Base-by-base conservation (phyloP, 2,797 vertebrate species). In the Macropodus opercularis region DNA sequence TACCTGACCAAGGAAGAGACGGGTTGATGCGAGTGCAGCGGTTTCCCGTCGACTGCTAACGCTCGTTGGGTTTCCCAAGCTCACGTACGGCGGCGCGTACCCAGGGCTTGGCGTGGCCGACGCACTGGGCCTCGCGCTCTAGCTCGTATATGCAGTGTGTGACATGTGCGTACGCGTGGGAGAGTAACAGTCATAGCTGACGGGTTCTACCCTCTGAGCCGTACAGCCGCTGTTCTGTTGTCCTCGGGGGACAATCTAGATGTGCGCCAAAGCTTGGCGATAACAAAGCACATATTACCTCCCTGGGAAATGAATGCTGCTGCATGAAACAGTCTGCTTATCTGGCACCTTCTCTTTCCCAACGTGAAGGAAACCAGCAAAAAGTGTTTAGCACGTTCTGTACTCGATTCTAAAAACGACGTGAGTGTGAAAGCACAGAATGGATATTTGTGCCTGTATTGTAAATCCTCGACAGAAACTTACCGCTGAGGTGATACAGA, bases 261-360 rank as follows among this genome's bases (percentile, higher is more conserved):
- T 87, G 89, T 87, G 87, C 87, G 87, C 84, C 85, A 91, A 90
- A 89, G 89, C 88, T 79, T 80, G 84, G 81, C 79, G 89, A 91
- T 89, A 90, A 87, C 86, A 87, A 84, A 83, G 79, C 77, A 22
- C 80, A 84, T 73, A 76, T 72, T 87, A 87, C 85, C 87, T 88
- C 84, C 72, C 69, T 77, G 85, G 87, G 86, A 89, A 91, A 90
- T 87, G 83, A 87, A 90, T 90, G 88, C 79, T 85, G 67, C 79
- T 80, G 84, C 85, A 86, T 83, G 88, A 90, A 89, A 89, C 75
- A 69, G 85, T 73, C 83, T 79, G 84, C 87, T 87, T 90, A 88
- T 90, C 88, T 75, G 54, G 79, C 79, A 75, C 70, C 77, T 83
- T 72, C 61, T 50, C 22, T 29, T 53, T 56, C 34, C 69, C 22